Base-by-base conservation (phyloP, 64 coral and sea anemone species). In the Stichodactyla mertensii region DNA sequence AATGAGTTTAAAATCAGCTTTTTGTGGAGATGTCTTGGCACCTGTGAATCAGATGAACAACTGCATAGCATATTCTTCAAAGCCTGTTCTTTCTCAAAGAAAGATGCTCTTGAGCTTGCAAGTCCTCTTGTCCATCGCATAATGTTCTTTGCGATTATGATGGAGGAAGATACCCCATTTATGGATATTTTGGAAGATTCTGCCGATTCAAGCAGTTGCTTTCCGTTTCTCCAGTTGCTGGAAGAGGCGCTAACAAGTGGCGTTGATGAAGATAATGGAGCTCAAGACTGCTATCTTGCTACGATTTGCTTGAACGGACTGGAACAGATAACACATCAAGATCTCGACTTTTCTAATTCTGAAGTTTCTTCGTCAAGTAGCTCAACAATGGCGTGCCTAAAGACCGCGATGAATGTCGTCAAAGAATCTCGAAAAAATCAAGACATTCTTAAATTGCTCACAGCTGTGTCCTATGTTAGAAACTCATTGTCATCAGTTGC, bases 291-390 rank as follows among this genome's bases (percentile, higher is more conserved):
- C 53, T 22, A 81, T 55, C 20, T 81, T 53, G 78, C 53, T 22
- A 81, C 78, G 0, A 28, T 81, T 52, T 81, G 36, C 15, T 53
- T 55, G 53, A 15, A 13, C n/a, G 69, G 23, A 28, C 27, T 74
- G 10, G 24, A 74, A n/a, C 69, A 23, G 12, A n/a, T 74, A 11
- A 74, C 69, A 27, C 69, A 74, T 10, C 20, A 31, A 26, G 69
- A 74, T 13, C 69, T 74, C 16, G 69, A 74, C 12, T 74, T 27
- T 74, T n/a, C n/a, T 7, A 26, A n/a, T 12, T 28, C 69, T 74
- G 69, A 74, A 74, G 64, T 97, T 5, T 85, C 80, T 8, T 80
- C 67, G 55, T 97, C 94, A 16, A 84, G 84, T 52, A 87, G 86
- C 88, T 57, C 71, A 20, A 45, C 51, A 85, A 83, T 97, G 57